These are phyloP conservation scores for Ypsolopha sequella DNA, from an alignment of 2,888 invertebrate genomes.

Conservation along the genomic window DNA sequence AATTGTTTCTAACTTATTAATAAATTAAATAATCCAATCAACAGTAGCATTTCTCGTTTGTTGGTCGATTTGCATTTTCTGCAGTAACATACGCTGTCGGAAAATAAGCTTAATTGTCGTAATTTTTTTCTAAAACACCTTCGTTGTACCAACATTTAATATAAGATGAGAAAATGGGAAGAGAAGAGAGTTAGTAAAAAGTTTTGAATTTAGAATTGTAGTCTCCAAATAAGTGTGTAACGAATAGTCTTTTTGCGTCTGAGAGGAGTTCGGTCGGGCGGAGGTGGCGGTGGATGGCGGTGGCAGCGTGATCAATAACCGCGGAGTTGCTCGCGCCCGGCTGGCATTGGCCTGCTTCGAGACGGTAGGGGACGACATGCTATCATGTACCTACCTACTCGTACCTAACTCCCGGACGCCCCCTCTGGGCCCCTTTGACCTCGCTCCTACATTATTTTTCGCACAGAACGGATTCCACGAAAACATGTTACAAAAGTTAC, in stretches of 20 bases:
- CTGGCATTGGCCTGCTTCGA: slow-evolving; percentile 10
- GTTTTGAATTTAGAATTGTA: too few relatives aligned
- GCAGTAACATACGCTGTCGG: too few relatives aligned
- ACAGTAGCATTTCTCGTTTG: too few relatives aligned
- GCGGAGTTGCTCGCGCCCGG: slow-evolving; percentile 8
- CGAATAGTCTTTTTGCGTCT: slow-evolving; percentile 1
- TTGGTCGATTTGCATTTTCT: too few relatives aligned
- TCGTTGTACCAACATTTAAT: too few relatives aligned
- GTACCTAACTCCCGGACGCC: not conserved
- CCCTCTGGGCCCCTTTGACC: slow-evolving; percentile 4
- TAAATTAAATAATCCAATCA: too few relatives aligned
- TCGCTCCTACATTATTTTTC: slow-evolving; percentile 1
- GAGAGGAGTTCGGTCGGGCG: slow-evolving; percentile 3
- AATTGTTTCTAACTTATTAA: too few relatives aligned
- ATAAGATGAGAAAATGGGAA: too few relatives aligned
- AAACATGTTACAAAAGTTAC: not conserved
- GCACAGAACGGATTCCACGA: not conserved
- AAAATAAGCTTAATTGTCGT: too few relatives aligned
- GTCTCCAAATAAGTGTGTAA: not conserved
- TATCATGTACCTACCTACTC: not conserved
- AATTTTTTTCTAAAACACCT: too few relatives aligned
- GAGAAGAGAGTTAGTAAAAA: too few relatives aligned
- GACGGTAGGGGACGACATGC: slow-evolving; percentile 7
- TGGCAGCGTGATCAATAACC: slow-evolving; percentile 8
- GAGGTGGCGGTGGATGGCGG: not conserved